These are phyloP conservation scores for Drosophila bunnanda DNA, from an alignment of 2,888 invertebrate species.

Conservation along the genomic window DNA sequence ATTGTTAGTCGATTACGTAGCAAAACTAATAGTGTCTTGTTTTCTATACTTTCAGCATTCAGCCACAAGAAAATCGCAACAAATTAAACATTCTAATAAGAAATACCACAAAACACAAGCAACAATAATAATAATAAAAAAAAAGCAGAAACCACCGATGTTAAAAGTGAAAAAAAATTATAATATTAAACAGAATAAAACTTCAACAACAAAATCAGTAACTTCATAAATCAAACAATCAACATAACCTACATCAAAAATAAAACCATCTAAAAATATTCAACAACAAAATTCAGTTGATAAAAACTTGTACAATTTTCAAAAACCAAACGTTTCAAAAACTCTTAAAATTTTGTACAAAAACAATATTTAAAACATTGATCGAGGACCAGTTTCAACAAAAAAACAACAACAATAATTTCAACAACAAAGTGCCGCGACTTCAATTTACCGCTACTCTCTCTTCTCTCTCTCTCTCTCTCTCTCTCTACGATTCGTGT, in stretches of 20 bases:
- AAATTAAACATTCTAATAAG: slow-evolving; percentile 9
- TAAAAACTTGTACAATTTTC: neutral
- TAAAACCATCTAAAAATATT: neutral
- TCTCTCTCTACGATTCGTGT: slow-evolving; percentile 15
- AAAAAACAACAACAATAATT: neutral
- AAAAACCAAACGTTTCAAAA: neutral
- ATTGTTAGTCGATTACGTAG: too few species aligned
- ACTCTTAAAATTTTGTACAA: neutral
- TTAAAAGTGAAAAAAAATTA: slow-evolving; percentile 24
- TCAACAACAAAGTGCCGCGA: slow-evolving; percentile 16
- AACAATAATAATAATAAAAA: slow-evolving; percentile 19
- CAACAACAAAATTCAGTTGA: slow-evolving; percentile 3
- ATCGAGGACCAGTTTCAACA: neutral
- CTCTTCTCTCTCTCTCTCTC: slow-evolving; percentile 12
- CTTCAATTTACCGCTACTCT: slow-evolving; percentile 3
- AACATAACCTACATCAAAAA: neutral
- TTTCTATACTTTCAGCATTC: slow-evolving; percentile 48
- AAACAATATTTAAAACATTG: neutral
- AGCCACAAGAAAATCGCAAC: slow-evolving; percentile 12
- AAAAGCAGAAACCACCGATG: slow-evolving; percentile 43
- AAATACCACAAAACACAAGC: slow-evolving; percentile 24
- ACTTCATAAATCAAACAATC: slow-evolving; percentile 2
- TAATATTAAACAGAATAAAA: slow-evolving; percentile 12
- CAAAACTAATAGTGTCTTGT: neutral
- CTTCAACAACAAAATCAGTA: neutral